Base-by-base conservation (phyloP, 2,797 vertebrate genomes). In the Etheostoma nigrum region DNA sequence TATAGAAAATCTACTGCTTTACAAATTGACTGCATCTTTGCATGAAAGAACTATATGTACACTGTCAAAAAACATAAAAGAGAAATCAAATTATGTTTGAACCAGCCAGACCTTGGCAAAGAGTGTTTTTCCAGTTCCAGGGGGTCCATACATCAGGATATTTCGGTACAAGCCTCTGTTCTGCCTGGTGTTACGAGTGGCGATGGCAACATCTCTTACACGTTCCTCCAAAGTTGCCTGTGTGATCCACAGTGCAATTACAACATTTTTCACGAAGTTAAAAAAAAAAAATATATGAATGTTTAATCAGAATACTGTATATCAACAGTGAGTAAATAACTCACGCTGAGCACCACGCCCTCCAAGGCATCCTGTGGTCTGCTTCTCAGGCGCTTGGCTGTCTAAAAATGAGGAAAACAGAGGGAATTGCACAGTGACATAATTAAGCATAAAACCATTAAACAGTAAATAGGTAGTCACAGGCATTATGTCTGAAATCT, bases 141-240 rank as follows among this genome's bases (percentile, higher is more conserved):
- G 97, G 0, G 97, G 97, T 2, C 97, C 97, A 0, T 97, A 97
- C 97, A 97, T 97, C 15, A 97, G 93, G 25, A 97, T 93, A 75
- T 97, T 97, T 82, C 96, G 90, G 86, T 97, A 97, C 0, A 97
- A 88, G 23, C 96, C 97, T 52, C 82, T 94, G 82, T 98, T 98
- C 90, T 93, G 94, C 63, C 90, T 95, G 0, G 95, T 97, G 83
- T 97, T 98, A 51, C 96, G 92, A 0, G 97, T 97, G 0, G 96
- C 96, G 44, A 98, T 97, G 78, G 97, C 96, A 0, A 98, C 96
- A 88, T 98, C 96, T 67, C 97, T 93, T n/a, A 97, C 96, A 0
- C 97, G 94, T n/a, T 95, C 96, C 88, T 98, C 97, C 82, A 97
- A 73, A 67, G 87, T 84, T 1, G 97, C 96, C 97, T 98, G 91